These are phyloP conservation scores for Bembecia ichneumoniformis DNA, from an alignment of 2,888 invertebrate genomes.

Conservation along the genomic window DNA sequence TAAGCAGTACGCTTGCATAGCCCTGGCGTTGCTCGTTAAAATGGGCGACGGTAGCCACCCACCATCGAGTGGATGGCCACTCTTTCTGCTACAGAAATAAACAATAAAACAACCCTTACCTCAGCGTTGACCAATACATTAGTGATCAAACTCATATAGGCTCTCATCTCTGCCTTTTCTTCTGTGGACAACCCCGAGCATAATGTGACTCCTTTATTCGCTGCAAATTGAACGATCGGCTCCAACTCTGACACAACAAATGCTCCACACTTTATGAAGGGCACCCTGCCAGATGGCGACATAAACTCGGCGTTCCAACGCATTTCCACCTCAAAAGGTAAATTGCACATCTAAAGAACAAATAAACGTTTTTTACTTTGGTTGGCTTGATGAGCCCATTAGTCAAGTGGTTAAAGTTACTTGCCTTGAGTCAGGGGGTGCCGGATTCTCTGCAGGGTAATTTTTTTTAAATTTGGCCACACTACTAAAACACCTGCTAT, in stretches of 20 bases:
- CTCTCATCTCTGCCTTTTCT: constrained; percentile 91
- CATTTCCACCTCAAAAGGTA: constrained; percentile 86
- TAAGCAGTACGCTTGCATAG: no score
- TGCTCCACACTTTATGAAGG: constrained; percentile 91
- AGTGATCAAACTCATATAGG: constrained; percentile 92
- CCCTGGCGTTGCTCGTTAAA: no score
- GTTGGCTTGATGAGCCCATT: no score
- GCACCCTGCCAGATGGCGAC: constrained; percentile 94
- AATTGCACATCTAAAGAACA: constrained; percentile 80
- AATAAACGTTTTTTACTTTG: neutral
- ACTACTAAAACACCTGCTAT: no score
- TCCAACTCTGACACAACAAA: constrained; percentile 93
- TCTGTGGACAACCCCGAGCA: constrained; percentile 79
- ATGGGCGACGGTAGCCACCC: no score
- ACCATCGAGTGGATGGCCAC: no score
- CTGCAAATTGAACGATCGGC: constrained; percentile 90
- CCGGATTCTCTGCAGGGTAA: no score
- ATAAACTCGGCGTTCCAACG: constrained; percentile 95
- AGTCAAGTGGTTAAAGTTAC: no score
- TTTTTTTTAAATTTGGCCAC: no score
- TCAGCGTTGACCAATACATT: constrained; percentile 93
- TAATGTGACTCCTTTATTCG: constrained; percentile 85
- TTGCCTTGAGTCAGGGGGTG: no score
- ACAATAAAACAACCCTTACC: constrained; percentile 45
- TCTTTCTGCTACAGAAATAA: neutral